Base-by-base conservation (phyloP, 2,888 invertebrate species). In the Carabus problematicus region DNA sequence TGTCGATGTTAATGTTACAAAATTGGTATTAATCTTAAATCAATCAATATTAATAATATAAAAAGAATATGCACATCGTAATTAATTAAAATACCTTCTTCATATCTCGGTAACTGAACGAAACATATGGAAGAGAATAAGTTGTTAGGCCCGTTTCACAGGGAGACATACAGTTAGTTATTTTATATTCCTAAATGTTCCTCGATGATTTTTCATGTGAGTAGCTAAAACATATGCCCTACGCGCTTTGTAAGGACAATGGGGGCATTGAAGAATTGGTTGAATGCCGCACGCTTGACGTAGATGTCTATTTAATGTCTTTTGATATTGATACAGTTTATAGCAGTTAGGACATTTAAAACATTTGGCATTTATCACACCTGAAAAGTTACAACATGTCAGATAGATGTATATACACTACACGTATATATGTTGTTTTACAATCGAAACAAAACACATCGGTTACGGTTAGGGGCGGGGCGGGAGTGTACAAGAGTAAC, bases 251-350 rank as follows among this genome's bases (percentile, higher is more conserved):
- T 91, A 90, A 75, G 87, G 82, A 83, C 93, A 93, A 81, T 89
- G 86, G 49, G 90, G 90, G 76, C 92, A 93, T 82, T 86, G 88
- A 85, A 89, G 90, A 83, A 86, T 89, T 76, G 87, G 91, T 79
- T 86, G 91, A 0, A 76, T 75, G 6, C 85, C 85, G 73, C 86
- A 86, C 72, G 85, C 85, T 70, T 84, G 82, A 45, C 79, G 77
- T 67, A 84, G 75, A 72, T 85, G 85, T 9, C 85, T 77, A 70
- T 79, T 81, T 0, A 85, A 75, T 3, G 84, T 85, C 74, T 84
- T 84, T 74, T 82, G 79, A 72, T 84, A 83, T 70, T 83, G 83
- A 76, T 85, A 85, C 47, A 82, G 78, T 71, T 84, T 82, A 43
- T 79, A 78, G 72, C 85, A 85, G 66, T 79, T 82, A 11, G 81